Evolutionary conservation across 92 coral and sea anemone genomes (phyloP), one percentile per base, ranked within the genome.

Genomic region (Umimayanthus chanpuru): DNA sequence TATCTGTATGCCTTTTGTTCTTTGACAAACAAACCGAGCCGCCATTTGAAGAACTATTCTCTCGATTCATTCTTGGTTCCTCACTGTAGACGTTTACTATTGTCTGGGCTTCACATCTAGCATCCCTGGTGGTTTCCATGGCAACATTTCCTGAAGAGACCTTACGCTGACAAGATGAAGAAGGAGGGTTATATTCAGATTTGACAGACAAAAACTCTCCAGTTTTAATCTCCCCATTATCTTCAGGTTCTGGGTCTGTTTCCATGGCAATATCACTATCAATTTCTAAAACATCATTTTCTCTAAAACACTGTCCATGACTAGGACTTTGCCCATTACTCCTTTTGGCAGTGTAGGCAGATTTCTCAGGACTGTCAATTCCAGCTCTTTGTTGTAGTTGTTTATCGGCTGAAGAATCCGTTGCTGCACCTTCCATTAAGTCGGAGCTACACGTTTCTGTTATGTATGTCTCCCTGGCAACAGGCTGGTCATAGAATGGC

Each of bases 401-500:
- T 39, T 14, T 70, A 2, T 41, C 11, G 1, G 39, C 20, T 39
- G 80, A n/a, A 56, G n/a, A 41, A 10, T 90, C 80, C 2, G 47
- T 30, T 12, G 67, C 91, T 50, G 49, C 66, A 9, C 66, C 23
- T 44, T 47, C 77, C 55, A 88, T 80, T n/a, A 61, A 61, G 38
- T 73, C 76, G 32, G 85, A 16, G 1, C 20, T 5, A 41, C 29
- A 47, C 3, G 21, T 20, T 30, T 32, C 55, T 12, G 20, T 49
- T 44, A 11, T 39, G 12, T 81, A 85, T 76, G 65, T 50, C 49
- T 56, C 89, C 67, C 8, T 30, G 28, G 64, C 77, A 2, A 73
- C 36, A 25, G 93, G 91, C 50, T 88, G 79, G 70, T 93, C 95
- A 81, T 93, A 93, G 68, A 79, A 82, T 43, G 95, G 95, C 14